Evolutionary conservation across 2,797 vertebrate species (phyloP).

Genomic region (Sebastes steindachneri): DNA sequence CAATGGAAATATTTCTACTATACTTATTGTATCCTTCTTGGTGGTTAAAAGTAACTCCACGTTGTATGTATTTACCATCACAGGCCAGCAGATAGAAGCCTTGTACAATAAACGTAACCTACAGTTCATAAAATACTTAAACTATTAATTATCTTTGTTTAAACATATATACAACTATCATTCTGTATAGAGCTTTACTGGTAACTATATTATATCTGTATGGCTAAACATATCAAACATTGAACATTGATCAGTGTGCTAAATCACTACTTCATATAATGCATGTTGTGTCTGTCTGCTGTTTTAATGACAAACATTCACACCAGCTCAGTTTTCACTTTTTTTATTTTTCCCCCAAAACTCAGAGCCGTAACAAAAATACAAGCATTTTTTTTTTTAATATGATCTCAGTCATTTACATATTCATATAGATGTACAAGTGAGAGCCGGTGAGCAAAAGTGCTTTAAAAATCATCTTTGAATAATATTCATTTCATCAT

Average conservation of each 20-base stretch:
- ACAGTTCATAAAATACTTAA: not conserved
- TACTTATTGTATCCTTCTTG: not conserved
- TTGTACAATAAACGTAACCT: not conserved
- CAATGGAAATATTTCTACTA: not conserved
- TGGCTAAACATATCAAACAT: not conserved
- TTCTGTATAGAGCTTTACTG: not conserved
- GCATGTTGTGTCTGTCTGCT: not conserved
- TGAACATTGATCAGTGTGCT: too few species aligned
- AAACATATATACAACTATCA: not conserved
- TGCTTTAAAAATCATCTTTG: slow-evolving; percentile 75
- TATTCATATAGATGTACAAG: slow-evolving; percentile 74
- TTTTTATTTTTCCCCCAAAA: slow-evolving; percentile 64
- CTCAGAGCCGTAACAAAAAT: slow-evolving; percentile 71
- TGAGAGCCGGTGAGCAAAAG: slow-evolving; percentile 70
- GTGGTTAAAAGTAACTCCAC: not conserved
- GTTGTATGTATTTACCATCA: not conserved
- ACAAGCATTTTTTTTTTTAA: slow-evolving; percentile 57
- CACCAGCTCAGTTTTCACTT: slow-evolving; percentile 32
- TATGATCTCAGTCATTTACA: slow-evolving; percentile 71
- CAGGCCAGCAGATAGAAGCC: slow-evolving; percentile 18
- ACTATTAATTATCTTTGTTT: not conserved
- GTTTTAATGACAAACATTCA: slow-evolving; percentile 10
- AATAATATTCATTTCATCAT: slow-evolving; percentile 61
- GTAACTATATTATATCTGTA: too few species aligned
- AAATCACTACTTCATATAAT: too few species aligned